phyloP scores from a whole-genome alignment of 2,113 vertebrate genomes.

The Pseudolaguvia tuberculata region DNA sequence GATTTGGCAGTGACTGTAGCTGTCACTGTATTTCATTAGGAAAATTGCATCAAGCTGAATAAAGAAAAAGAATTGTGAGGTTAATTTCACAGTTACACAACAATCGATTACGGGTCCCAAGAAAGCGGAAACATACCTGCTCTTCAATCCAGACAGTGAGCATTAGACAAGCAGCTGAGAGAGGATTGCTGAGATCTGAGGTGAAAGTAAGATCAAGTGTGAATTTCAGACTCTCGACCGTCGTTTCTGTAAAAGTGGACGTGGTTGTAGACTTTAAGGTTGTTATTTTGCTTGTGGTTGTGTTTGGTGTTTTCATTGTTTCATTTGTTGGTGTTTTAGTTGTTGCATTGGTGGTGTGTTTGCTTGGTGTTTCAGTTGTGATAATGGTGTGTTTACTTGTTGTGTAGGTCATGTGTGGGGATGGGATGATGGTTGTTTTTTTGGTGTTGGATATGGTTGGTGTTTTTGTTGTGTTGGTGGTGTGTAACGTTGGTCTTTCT shows the following conservation, averaged over 20 bases:
- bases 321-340: not conserved
- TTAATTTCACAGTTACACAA: not conserved
- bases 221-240: not conserved
- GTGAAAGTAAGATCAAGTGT: conserved; percentile 14
- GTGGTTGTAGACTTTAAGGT: no score
- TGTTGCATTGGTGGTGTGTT: not conserved
- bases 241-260: not conserved
- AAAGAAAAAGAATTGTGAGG: not conserved
- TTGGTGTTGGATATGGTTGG: no score
- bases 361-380: not conserved
- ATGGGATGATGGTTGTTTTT: no score
- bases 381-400: not conserved
- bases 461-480: no score
- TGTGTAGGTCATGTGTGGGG: not conserved
- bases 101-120: not conserved
- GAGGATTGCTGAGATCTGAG: not conserved
- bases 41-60: conserved; percentile 23
- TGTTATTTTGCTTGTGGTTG: not conserved
- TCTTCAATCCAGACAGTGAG: not conserved
- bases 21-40: not conserved
- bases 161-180: not conserved
- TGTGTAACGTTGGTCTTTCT: not conserved
- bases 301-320: not conserved
- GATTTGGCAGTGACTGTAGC: conserved; percentile 19
- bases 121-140: conserved; percentile 6